Base-by-base conservation (phyloP, 2,888 invertebrate species). In the Cosmorhoe ocellata region DNA sequence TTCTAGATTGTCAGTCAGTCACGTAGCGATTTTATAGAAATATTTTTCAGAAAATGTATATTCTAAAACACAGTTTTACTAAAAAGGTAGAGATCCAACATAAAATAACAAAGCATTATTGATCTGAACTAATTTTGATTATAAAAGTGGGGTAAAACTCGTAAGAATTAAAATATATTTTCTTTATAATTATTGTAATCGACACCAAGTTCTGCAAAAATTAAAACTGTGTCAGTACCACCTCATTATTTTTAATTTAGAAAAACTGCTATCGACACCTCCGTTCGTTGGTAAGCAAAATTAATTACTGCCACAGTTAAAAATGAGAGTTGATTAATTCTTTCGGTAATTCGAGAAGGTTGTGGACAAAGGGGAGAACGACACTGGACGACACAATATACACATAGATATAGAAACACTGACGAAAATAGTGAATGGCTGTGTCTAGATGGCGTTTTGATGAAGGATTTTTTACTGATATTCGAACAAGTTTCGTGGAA, bases 211-310 rank as follows among this genome's bases (percentile, higher is more conserved):
- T 34, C 11, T 41, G 11, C 22, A 32, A 37, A 42, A 48, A 42
- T 49, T 38, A 30, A 48, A 54, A 46, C 14, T 44, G 38, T 44
- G 31, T 39, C 40, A 44, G 58, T 59, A 61, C 66, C 67, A 67
- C 59, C 74, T 81, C 80, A 79, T 81, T 81, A 79, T 78, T 84
- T 81, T 71, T 79, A 70, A 75, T 45, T 79, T 78, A 75, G 67
- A 76, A 67, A 67, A 70, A 75, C 78, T 71, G 85, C 79, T 79
- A 86, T 83, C 83, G 80, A 86, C 82, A 86, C 85, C 86, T 81
- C 65, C 46, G 59, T 66, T 69, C 69, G 72, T 79, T 57, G 76
- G 79, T 79, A 75, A 74, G 71, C 69, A 64, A 77, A 79, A 84
- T 83, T 88, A 88, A 88, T 89, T 86, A 83, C 77, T 75, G 69